phyloP scores from a whole-genome alignment of 1,140 invertebrate species.

The Homarus americanus region DNA sequence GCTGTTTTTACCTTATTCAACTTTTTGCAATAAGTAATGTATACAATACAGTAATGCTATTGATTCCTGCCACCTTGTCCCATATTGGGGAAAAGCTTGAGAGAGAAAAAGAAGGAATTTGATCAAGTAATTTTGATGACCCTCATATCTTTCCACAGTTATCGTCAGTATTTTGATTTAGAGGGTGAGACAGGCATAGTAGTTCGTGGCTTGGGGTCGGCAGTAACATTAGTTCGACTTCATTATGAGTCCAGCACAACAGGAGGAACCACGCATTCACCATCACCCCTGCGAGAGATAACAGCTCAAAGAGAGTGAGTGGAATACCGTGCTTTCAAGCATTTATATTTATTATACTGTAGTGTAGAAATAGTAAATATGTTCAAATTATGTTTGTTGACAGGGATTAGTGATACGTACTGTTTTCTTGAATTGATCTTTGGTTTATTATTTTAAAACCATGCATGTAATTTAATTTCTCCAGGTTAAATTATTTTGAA shows the following conservation, averaged over 20 bases:
- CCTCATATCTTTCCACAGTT: constrained; percentile 80
- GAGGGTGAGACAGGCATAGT: constrained; percentile 98
- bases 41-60: no score
- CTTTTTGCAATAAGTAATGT: neutral
- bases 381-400: no score
- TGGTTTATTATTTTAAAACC: no score
- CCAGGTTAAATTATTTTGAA: no score
- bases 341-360: no score
- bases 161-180: constrained; percentile 96
- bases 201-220: constrained; percentile 93
- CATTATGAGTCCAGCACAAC: constrained; percentile 47
- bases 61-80: no score
- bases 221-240: constrained; percentile 83
- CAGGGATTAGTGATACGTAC: no score
- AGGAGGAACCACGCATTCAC: constrained; percentile 59
- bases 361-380: no score
- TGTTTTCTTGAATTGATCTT: no score
- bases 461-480: no score
- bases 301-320: constrained; percentile 66
- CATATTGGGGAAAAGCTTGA: no score
- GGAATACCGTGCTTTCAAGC: neutral
- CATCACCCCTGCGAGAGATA: constrained; percentile 59
- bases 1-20: neutral
- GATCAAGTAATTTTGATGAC: neutral
- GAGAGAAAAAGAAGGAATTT: no score